Base-by-base conservation (phyloP, 2,888 invertebrate genomes). In the Pilophorus perplexus region DNA sequence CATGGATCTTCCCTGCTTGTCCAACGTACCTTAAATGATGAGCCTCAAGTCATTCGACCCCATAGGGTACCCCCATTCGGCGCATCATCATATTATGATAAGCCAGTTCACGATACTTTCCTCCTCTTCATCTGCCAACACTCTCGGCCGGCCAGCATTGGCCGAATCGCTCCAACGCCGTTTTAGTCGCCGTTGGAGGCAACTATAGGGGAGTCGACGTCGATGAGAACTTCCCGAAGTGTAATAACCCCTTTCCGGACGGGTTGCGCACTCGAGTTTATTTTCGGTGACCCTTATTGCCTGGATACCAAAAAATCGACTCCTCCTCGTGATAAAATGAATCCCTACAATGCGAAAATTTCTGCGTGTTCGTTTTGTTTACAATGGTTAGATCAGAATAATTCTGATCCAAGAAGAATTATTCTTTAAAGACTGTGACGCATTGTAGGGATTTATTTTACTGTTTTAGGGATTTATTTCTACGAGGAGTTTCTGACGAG, bases 191-290 rank as follows among this genome's bases (percentile, higher is more conserved):
- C 14, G 42, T 42, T 42, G 14, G 14, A 4, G 3, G 42, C 42
- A 2, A n/a, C 42, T 42, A n/a, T 2, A 8, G 14, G 42, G 2
- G 14, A 42, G 1, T 8, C 42, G 16, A 2, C 16, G 20, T n/a
- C 42, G 42, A 42, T 20, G 42, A 42, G 42, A 42, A n/a, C 16
- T 20, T 42, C 20, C 42, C 42, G 42, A 42, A 42, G 42, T 42
- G 42, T 42, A 2, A 42, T 42, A 12, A 14, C 14, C 1, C 42
- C 42, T 42, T 42, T 42, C 14, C 42, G 42, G 42, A n/a, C 12
- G 14, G 42, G 42, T 37, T 37, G n/a, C 37, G 12, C 12, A 37
- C 2, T n/a, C 37, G 4, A 1, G 2, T n/a, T 37, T 14, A 4
- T 14, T n/a, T 4, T 37, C 37, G 2, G 4, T 2, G 2, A 37